Conservation (phyloP, 2,113 vertebrate genomes). For the Microcebus tavaratra region DNA sequence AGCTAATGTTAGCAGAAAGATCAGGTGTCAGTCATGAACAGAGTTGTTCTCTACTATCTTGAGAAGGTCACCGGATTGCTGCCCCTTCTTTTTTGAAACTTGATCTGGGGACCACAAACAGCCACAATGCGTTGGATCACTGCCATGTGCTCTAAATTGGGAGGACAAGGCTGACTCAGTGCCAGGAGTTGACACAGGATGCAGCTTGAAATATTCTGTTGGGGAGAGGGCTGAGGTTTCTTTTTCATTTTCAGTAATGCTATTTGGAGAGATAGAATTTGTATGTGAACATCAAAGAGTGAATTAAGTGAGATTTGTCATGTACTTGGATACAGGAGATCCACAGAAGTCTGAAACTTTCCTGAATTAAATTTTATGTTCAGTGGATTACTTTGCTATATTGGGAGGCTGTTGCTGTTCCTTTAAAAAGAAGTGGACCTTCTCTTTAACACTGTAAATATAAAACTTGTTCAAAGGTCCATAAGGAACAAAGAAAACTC, state of each 20-base stretch:
- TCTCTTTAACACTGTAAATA: neutral
- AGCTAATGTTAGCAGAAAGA: conserved; percentile 73
- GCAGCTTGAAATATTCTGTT: conserved; percentile 69
- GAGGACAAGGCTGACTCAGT: conserved; percentile 42
- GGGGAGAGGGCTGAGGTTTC: neutral
- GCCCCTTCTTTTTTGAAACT: conserved; percentile 74
- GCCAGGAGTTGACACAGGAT: conserved; percentile 70
- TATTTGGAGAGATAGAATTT: conserved; percentile 37
- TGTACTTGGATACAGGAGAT: neutral
- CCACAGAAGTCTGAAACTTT: neutral
- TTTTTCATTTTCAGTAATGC: conserved; percentile 48
- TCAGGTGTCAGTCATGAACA: conserved; percentile 63
- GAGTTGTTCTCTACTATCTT: conserved; percentile 62
- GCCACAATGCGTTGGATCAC: conserved; percentile 64
- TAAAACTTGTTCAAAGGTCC: neutral
- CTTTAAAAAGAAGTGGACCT: neutral
- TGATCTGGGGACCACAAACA: conserved; percentile 65
- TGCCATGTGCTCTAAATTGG: conserved; percentile 69
- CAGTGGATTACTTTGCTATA: neutral
- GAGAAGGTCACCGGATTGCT: conserved; percentile 72
- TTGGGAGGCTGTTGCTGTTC: neutral
- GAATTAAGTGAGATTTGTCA: conserved; percentile 10
- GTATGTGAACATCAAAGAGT: conserved; percentile 49
- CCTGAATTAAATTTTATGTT: neutral
- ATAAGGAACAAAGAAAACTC: conserved; percentile 50